Percentiles rank a stretch among this genome's conserved stretches.
Evolutionary conservation across 2,888 invertebrate species (phyloP).

Genomic region (Dyspetes luteomarginatus): DNA sequence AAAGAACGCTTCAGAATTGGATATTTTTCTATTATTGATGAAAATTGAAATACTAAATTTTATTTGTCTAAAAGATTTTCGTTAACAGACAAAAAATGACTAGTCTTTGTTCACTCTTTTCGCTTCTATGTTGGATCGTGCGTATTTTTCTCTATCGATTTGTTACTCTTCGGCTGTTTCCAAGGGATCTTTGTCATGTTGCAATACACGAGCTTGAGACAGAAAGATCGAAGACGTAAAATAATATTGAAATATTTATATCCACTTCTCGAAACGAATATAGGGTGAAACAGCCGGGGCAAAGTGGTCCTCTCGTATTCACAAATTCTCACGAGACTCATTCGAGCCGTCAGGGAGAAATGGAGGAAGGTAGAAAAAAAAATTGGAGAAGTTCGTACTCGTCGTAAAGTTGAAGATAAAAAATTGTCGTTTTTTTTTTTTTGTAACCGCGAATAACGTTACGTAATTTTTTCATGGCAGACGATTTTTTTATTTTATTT

Average conservation of each 20-base stretch:
- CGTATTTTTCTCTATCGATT: neutral
- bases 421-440: neutral
- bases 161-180: neutral
- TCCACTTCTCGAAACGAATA: conserved; percentile 17
- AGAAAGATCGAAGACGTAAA: conserved; percentile 26
- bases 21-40: neutral
- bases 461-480: conserved; percentile 4
- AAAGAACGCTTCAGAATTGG: too few relatives aligned
- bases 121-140: neutral
- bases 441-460: conserved; percentile 1
- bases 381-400: conserved; percentile 6
- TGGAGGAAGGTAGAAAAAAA: neutral
- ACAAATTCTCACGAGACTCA: conserved; percentile 47
- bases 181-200: conserved; percentile 2
- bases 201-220: neutral
- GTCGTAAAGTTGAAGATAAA: conserved; percentile 42
- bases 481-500: conserved; percentile 5
- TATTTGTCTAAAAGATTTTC: too few relatives aligned
- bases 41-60: too few relatives aligned
- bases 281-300: conserved; percentile 46
- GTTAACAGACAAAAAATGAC: too few relatives aligned
- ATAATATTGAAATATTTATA: conserved; percentile 56
- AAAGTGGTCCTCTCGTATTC: conserved; percentile 49
- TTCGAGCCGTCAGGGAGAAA: conserved; percentile 27
- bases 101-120: neutral